Conservation (phyloP, 2,888 invertebrate genomes). For the Drosophila picticornis region DNA sequence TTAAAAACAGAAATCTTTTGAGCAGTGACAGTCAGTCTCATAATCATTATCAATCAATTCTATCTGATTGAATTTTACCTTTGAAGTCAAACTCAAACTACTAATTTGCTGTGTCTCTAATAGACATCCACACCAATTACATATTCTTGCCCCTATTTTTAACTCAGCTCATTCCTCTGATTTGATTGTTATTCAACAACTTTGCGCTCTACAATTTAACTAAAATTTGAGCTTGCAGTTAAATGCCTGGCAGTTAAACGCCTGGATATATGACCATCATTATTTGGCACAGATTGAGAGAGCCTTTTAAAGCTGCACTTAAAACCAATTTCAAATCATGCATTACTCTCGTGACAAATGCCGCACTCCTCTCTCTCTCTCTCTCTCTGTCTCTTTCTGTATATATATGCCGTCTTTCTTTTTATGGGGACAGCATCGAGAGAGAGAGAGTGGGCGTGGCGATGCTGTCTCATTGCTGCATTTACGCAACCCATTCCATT, state of each 20-base stretch:
- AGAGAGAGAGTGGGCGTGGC: conserved; percentile 63
- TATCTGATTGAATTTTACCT: neutral
- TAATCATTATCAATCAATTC: neutral
- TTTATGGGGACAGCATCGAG: conserved; percentile 27
- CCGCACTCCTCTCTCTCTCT: neutral
- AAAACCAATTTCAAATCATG: conserved; percentile 64
- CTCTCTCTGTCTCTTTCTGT: neutral
- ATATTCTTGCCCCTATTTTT: neutral
- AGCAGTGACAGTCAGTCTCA: neutral
- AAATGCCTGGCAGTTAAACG: conserved; percentile 43
- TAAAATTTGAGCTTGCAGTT: conserved; percentile 44
- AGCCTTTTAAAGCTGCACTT: conserved; percentile 49
- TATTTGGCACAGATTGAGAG: conserved; percentile 53
- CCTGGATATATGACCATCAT: conserved; percentile 53
- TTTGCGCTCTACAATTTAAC: conserved; percentile 20
- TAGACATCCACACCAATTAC: neutral
- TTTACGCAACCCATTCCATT: conserved; percentile 68
- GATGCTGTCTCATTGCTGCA: conserved; percentile 62
- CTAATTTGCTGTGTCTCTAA: neutral
- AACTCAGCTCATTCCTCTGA: neutral
- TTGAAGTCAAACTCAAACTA: neutral
- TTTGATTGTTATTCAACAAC: conserved; percentile 9
- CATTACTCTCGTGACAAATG: conserved; percentile 24
- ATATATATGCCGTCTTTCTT: neutral
- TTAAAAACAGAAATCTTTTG: neutral